A percentile compares a stretch with the other conserved stretches of the same genome.
Evolutionary conservation across 2,888 invertebrate species (phyloP).

Genomic region (Amphipyra tragopoginis): DNA sequence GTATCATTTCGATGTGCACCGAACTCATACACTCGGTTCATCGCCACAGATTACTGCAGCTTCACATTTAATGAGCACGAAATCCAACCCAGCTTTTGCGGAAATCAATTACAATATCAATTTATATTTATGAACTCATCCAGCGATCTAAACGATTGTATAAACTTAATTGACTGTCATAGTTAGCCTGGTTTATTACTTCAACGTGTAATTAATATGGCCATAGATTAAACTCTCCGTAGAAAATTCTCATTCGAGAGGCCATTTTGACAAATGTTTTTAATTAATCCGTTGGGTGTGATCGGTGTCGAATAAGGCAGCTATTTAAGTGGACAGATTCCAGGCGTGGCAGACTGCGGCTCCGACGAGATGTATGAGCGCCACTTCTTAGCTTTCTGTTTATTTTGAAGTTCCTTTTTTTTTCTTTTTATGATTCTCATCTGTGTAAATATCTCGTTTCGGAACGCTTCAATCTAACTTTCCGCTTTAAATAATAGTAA

Average conservation of each 20-base stretch:
- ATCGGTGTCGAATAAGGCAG: constrained; percentile 76
- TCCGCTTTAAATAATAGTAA: constrained; percentile 72
- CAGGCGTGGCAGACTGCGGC: constrained; percentile 76
- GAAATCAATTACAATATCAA: constrained; percentile 75
- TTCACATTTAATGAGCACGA: constrained; percentile 66
- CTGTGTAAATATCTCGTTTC: constrained; percentile 62
- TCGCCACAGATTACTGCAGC: constrained; percentile 64
- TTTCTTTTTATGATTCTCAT: constrained; percentile 56
- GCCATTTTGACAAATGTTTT: constrained; percentile 83
- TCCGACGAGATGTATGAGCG: constrained; percentile 70
- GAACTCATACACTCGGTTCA: constrained; percentile 63
- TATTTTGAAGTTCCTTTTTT: constrained; percentile 63
- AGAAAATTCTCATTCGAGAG: constrained; percentile 76
- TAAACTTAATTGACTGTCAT: constrained; percentile 78
- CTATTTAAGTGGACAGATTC: constrained; percentile 80
- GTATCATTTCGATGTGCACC: constrained; percentile 73
- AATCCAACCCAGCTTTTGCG: constrained; percentile 69
- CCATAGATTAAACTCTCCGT: constrained; percentile 69
- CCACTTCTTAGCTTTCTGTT: constrained; percentile 70
- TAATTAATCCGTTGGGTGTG: constrained; percentile 85
- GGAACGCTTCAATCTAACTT: constrained; percentile 71
- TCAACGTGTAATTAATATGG: constrained; percentile 76
- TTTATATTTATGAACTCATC: constrained; percentile 72
- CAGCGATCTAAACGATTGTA: constrained; percentile 72
- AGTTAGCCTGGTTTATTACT: constrained; percentile 77